phyloP scores from a whole-genome alignment of 2,888 invertebrate genomes.

The Ametastegia equiseti region DNA sequence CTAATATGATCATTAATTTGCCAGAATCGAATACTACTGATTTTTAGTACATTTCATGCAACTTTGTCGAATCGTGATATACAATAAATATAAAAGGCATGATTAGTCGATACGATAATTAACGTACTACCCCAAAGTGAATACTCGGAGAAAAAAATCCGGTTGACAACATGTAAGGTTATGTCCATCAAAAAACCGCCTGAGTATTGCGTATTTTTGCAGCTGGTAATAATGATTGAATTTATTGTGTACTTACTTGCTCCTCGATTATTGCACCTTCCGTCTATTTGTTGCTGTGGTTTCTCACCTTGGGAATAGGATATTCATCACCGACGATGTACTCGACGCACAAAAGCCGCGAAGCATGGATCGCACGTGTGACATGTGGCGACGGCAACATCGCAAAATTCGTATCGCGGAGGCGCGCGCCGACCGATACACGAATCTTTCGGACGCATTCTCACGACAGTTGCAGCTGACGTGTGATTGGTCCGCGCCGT shows the following conservation, averaged over 20 bases:
- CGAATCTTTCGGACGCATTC: neutral
- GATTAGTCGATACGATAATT: too few species aligned
- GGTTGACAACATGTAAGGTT: neutral
- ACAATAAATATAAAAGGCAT: too few species aligned
- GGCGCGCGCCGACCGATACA: neutral
- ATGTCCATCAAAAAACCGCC: neutral
- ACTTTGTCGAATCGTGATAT: too few species aligned
- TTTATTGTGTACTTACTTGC: slow-evolving; percentile 3
- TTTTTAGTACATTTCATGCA: too few species aligned
- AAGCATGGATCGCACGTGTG: too few species aligned
- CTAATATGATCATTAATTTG: too few species aligned
- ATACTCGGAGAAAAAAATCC: neutral
- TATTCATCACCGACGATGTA: too few species aligned
- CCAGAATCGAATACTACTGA: too few species aligned
- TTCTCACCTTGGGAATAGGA: too few species aligned
- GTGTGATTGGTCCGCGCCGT: neutral
- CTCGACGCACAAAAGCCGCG: too few species aligned
- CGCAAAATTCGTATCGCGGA: neutral
- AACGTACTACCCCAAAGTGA: neutral
- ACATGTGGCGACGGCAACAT: slow-evolving; percentile 4
- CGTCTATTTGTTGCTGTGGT: neutral
- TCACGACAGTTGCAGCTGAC: neutral
- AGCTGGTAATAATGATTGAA: neutral
- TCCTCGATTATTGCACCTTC: neutral
- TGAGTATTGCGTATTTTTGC: neutral